Evolutionary conservation across 2,797 vertebrate genomes (phyloP).

Genomic region (Phrynocephalus guinanensis): DNA sequence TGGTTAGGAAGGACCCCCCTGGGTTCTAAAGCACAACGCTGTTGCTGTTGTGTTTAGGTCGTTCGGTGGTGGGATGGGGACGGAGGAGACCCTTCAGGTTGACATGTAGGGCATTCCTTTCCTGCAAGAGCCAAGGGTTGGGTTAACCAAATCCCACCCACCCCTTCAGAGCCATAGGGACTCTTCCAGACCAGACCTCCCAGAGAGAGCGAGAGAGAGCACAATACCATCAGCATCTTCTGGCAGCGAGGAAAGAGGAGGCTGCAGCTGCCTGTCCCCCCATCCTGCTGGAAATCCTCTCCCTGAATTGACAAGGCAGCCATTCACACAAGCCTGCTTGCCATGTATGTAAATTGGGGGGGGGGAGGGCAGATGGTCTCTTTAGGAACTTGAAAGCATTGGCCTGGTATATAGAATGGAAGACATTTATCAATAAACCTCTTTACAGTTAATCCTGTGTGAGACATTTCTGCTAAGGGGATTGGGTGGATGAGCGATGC

Average conservation of each 20-base stretch:
- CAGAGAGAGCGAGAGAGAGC: background rate
- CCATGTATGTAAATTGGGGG: background rate
- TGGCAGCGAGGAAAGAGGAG: background rate
- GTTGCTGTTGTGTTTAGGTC: background rate
- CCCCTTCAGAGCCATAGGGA: background rate
- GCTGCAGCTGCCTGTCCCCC: background rate
- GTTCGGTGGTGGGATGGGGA: background rate
- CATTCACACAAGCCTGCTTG: background rate
- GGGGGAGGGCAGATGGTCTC: background rate
- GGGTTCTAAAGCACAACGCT: background rate
- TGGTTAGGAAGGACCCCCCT: too few species aligned
- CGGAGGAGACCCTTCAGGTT: background rate
- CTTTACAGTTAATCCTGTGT: conserved; percentile 31
- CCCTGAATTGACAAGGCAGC: background rate
- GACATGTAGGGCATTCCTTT: background rate
- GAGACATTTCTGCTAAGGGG: background rate
- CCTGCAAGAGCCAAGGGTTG: background rate
- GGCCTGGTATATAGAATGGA: conserved; percentile 20
- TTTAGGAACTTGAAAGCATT: conserved; percentile 17
- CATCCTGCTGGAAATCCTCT: background rate
- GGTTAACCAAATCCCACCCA: conserved; percentile 2
- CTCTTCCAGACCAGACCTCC: background rate
- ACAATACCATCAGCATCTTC: background rate
- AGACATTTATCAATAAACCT: conserved; percentile 42
- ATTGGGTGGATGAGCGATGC: too few species aligned